Evolutionary conservation across 2,888 invertebrate genomes (phyloP), one percentile per base, ranked within the genome.

Genomic region (Drosophila ustulata): DNA sequence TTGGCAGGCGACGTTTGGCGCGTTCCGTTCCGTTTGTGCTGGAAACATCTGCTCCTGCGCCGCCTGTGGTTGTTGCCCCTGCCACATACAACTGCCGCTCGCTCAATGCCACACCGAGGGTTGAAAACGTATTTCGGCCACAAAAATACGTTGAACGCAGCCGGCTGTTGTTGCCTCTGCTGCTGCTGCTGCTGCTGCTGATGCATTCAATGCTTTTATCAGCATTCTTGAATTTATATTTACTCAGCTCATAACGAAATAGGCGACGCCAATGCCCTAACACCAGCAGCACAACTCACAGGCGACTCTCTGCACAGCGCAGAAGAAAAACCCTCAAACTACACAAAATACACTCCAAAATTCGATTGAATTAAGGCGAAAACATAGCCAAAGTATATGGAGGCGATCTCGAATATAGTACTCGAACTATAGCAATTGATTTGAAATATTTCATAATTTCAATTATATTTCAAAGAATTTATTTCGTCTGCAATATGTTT

Each of bases 41-140:
- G 78, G 78, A 90, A 91, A 91, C 90, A 91, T 91, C 90, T 91
- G 90, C 91, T 90, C 85, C 90, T 90, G 76, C 67, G 53, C 57
- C 39, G 41, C 30, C 43, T 45, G 41, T 5, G 32, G 55, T 8
- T 45, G 63, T 26, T 47, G 18, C 50, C 25, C 32, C 32, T 47
- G 18, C 50, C 25, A 39, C 37, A 37, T n/a, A 37, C 37, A 37
- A 34, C 62, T 52, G 43, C n/a, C 7, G n/a, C 43, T 41, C 18
- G 18, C 13, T 43, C 39, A 39, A 26, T 53, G 52, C 39, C 39
- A 34, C 57, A 37, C 45, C 59, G 78, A 74, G 89, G 89, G 89
- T 89, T 89, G 90, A 89, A 45, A 89, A 82, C 62, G 62, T 65
- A 72, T 68, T 70, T 50, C 66, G 58, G 58, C 69, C 55, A 43